Evolutionary conservation across 2,888 invertebrate genomes (phyloP).

Genomic region (Escarpia spicata): DNA sequence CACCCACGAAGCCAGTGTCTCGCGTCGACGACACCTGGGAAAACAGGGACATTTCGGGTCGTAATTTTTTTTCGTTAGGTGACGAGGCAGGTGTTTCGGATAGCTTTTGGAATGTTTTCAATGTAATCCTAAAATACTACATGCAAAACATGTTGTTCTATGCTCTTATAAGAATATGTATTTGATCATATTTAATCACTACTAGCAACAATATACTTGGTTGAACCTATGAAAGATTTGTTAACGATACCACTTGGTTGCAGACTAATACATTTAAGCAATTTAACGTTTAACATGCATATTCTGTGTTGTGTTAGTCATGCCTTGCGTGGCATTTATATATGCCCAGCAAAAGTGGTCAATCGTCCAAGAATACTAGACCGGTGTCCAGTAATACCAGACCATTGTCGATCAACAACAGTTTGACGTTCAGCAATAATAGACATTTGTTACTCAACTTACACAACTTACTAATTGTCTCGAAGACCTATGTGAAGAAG

Average conservation of each 20-base stretch:
- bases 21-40: not conserved
- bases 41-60: not conserved
- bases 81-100: not conserved
- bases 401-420: not conserved
- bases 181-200: not conserved
- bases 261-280: not conserved
- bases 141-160: not conserved
- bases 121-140: too few species aligned
- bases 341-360: not conserved
- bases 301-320: not conserved
- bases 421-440: too few species aligned
- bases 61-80: not conserved
- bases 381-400: not conserved
- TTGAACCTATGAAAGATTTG: not conserved
- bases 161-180: not conserved
- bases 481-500: too few species aligned
- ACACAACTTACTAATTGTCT: too few species aligned
- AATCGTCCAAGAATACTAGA: not conserved
- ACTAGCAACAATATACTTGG: not conserved
- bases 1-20: not conserved
- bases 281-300: not conserved
- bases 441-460: too few species aligned
- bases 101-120: not conserved
- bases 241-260: not conserved
- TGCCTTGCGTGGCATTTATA: too few species aligned